phyloP scores from a whole-genome alignment of 2,888 invertebrate genomes.

The Eugnorisma glareosa region DNA sequence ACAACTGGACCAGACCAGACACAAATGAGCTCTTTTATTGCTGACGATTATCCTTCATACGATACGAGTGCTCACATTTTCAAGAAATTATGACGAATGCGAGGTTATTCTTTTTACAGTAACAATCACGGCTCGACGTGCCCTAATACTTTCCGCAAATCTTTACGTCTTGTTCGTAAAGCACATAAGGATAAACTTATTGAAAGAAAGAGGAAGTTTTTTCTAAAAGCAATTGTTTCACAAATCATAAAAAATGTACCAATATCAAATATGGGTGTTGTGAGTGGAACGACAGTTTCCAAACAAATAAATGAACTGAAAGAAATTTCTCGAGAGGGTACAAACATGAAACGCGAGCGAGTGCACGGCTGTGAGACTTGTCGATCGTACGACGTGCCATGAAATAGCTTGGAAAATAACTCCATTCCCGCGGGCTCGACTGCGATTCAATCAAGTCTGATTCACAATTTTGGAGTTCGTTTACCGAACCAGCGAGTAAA shows the following conservation, averaged over 20 bases:
- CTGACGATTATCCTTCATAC: constrained; percentile 75
- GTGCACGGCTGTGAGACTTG: constrained; percentile 75
- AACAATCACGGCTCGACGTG: constrained; percentile 6
- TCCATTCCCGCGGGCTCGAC: constrained; percentile 86
- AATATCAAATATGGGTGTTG: constrained; percentile 76
- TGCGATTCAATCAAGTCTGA: constrained; percentile 89
- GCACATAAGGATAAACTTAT: constrained; percentile 45
- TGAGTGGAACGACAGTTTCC: constrained; percentile 81
- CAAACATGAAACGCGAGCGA: constrained; percentile 80
- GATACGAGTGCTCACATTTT: constrained; percentile 70
- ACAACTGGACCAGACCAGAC: constrained; percentile 82
- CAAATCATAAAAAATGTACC: constrained; percentile 76
- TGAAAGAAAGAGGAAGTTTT: constrained; percentile 52
- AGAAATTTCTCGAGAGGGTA: constrained; percentile 87
- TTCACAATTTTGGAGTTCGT: constrained; percentile 89
- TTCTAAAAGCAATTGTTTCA: constrained; percentile 68
- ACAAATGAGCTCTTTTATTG: constrained; percentile 82
- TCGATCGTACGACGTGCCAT: constrained; percentile 79
- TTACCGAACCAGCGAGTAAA: constrained; percentile 83
- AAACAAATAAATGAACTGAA: constrained; percentile 89
- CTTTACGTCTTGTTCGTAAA: constrained; percentile 11
- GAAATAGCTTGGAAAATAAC: constrained; percentile 90
- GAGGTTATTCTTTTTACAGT: constrained; percentile 12
- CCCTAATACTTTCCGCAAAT: constrained; percentile 24
- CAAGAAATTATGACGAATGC: constrained; percentile 49